phyloP scores from a whole-genome alignment of 2,797 vertebrate genomes.

The Cephalopachus bancanus region DNA sequence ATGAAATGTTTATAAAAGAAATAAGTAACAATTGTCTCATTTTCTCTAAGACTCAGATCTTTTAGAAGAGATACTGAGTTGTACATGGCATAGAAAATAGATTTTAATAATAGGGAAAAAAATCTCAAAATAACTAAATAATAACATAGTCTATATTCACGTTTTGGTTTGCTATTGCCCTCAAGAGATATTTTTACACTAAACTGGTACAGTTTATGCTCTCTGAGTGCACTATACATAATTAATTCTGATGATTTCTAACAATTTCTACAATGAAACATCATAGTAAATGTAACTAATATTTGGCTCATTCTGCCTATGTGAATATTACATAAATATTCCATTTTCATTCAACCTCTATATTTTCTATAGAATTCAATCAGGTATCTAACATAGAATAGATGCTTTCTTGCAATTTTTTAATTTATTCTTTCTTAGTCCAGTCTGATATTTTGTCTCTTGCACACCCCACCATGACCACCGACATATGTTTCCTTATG shows the following conservation, averaged over 20 bases:
- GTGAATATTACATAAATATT: background rate
- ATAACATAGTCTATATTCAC: background rate
- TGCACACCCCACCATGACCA: background rate
- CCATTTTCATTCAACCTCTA: background rate
- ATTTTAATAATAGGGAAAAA: background rate
- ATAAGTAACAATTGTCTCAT: background rate
- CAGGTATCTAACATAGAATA: background rate
- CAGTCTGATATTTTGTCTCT: background rate
- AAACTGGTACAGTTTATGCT: background rate
- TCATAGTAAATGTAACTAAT: background rate
- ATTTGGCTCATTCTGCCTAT: background rate
- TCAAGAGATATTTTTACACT: constrained; percentile 14
- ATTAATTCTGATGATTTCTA: constrained; percentile 53
- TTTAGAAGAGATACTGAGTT: background rate
- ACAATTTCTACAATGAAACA: background rate
- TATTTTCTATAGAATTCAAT: background rate
- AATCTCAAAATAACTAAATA: constrained; percentile 30
- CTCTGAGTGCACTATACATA: background rate
- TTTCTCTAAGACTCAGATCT: background rate
- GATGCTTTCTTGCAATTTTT: background rate
- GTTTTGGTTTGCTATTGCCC: background rate
- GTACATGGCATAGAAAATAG: background rate
- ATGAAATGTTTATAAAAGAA: constrained; percentile 13
- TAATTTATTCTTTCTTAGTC: background rate
- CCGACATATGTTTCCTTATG: background rate